Evolutionary conservation across 2,888 invertebrate species (phyloP), one percentile per base, ranked within the genome.

Genomic region (Ceratothoa steindachneri): DNA sequence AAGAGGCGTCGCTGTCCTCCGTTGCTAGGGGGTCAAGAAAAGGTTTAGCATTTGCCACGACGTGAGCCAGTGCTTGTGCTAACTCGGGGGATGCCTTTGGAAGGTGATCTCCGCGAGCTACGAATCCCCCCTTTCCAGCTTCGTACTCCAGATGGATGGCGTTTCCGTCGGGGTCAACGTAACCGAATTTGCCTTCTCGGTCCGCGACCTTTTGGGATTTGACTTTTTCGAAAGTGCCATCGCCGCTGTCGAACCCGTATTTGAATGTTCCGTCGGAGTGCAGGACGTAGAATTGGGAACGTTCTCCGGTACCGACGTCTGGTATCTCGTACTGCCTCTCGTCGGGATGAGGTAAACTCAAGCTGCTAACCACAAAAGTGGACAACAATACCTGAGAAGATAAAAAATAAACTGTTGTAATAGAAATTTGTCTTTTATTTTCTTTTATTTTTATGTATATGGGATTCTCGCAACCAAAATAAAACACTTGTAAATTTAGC

Each of bases 41-140:
- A 29, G 71, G 75, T 24, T 9, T 55, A 4, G 24, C 51, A 55
- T 52, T 51, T 60, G 31, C 52, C n/a, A 31, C 29, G 41, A 30
- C 72, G 2, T 41, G 68, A 3, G 60, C 74, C 27, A 72, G 71
- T 27, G 68, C 74, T 31, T 69, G 65, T 24, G 31, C 41, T n/a
- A 71, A 73, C 22, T 69, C 71, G 9, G 71, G 72, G 15, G 67
- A 51, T 24, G 80, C 27, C 9, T 27, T 41, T 5, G 80, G 74
- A 1, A 77, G 65, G 27, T 72, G 74, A 30, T 27, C 55, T 15
- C 92, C 91, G 82, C 89, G 88, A 0, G 90, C 90, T n/a, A 91
- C 88, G 83, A 89, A 92, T 86, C 92, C 92, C 84, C 91, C 87
- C 77, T 90, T 89, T 73, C 92, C 92, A 55, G 91, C 91, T 7